Evolutionary conservation across 2,888 invertebrate genomes (phyloP), one percentile per base, ranked within the genome.

Genomic region (Polia nebulosa): DNA sequence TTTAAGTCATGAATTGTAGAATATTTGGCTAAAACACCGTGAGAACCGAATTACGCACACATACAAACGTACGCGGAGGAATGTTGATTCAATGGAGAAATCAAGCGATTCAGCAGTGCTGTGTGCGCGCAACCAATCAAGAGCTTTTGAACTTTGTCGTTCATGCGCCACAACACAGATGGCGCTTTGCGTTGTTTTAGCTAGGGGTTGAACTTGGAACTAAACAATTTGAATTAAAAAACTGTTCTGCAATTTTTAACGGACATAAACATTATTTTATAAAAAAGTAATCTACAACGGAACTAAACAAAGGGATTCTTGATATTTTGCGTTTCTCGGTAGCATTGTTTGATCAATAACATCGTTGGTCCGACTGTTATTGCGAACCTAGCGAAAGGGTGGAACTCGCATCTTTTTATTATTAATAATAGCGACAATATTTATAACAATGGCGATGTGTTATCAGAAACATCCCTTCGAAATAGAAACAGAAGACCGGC

Each of bases 41-140:
- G 94, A 93, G 94, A 95, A 94, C 90, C 87, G 77, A 80, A 34
- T 80, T 82, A 95, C 94, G 56, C 94, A 95, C 95, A 94, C 94
- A 94, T 88, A 34, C 53, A 91, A 87, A 89, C 78, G 81, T 94
- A 95, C 95, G 95, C 95, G 93, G 80, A 94, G 95, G 96, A 96
- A 96, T 96, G 95, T 95, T 92, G 95, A 93, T 93, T 95, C 94
- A 95, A 95, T 95, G 94, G 94, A 94, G 94, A 95, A 95, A 95
- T 95, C 94, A 92, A 93, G 93, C 94, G 91, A 92, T 92, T 92
- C 92, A 91, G 89, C 91, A 88, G 88, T 87, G 88, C 85, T 88
- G 87, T 86, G 89, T 89, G 90, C 87, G 88, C 87, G 83, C 88
- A 89, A 85, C 93, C 92, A 92, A 92, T 92, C 81, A 87, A 76